Conservation (phyloP, 2,113 vertebrate species). For the Charina bottae region DNA sequence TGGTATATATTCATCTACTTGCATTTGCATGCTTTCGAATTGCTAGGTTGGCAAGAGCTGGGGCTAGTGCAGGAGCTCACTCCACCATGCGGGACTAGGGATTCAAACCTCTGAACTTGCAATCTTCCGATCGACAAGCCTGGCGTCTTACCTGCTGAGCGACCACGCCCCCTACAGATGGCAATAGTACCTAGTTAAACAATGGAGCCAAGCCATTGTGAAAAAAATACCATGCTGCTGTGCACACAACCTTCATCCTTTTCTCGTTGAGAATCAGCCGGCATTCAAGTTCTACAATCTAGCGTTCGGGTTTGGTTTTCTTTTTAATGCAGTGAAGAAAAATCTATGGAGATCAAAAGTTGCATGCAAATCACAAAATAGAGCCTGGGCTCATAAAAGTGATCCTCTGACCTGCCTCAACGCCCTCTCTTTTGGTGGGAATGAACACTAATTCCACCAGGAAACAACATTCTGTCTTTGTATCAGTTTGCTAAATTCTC, state of each 20-base stretch:
- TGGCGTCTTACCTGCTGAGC: too few relatives aligned
- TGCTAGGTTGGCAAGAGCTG: too few relatives aligned
- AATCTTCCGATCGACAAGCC: too few relatives aligned
- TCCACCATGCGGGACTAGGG: too few relatives aligned
- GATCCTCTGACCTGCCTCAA: neutral
- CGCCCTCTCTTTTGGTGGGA: neutral
- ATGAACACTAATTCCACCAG: neutral
- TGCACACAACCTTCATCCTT: neutral
- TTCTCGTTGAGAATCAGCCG: constrained; percentile 22
- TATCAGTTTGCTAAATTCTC: neutral
- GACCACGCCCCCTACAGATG: constrained; percentile 27
- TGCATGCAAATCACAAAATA: constrained; percentile 4
- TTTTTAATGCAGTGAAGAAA: neutral
- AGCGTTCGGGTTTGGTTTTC: neutral
- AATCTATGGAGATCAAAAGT: constrained; percentile 9
- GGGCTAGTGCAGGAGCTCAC: too few relatives aligned
- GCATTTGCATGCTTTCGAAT: too few relatives aligned
- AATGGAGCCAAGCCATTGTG: constrained; percentile 36
- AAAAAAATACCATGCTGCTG: constrained; percentile 10
- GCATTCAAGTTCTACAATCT: constrained; percentile 8
- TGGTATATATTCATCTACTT: too few relatives aligned
- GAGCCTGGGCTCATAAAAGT: neutral
- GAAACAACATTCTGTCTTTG: neutral
- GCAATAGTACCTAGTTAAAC: constrained; percentile 30
- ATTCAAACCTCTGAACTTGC: too few relatives aligned